Base-by-base conservation (phyloP, 2,888 invertebrate genomes). In the Polyommatus iphigenia region DNA sequence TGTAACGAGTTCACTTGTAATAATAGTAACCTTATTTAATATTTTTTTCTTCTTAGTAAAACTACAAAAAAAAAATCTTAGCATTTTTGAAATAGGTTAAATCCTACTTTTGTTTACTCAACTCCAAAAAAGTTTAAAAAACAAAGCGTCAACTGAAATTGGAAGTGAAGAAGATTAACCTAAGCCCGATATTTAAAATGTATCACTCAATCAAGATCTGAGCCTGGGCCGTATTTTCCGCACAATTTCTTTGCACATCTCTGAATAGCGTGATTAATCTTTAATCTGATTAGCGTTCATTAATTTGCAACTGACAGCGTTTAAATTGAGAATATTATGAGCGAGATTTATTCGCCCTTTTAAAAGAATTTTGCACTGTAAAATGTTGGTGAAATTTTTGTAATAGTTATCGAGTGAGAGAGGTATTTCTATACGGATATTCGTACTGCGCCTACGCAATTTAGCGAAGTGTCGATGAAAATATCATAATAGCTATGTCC, bases 191-290 rank as follows among this genome's bases (percentile, higher is more conserved):
- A 91, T 90, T 91, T 90, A 91, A 91, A 91, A 92, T 91, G 91
- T 91, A 91, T 88, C 90, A 89, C 90, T 92, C 90, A 91, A 92
- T 93, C 92, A 92, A 91, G 89, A 46, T 73, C 73, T 24, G 15
- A 75, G 50, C 8, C 29, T 50, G 46, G 20, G 50, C 2, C 75
- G 75, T 50, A 79, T 78, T 79, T 79, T 77, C 88, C 86, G 84
- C 85, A 57, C 77, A 72, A 78, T 78, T 78, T 78, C 77, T 73
- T 78, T 73, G 54, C 77, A 78, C 77, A 73, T 72, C 73, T 75
- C 50, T 78, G 54, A 72, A 85, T 87, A 88, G 87, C 84, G 82
- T 85, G 88, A 90, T 91, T 90, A 90, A 89, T 91, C 88, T 90
- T 87, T 90, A 90, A 91, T 90, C 87, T 87, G 86, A 90, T 89